A percentile compares a stretch with the other conserved stretches of the same genome.
Conservation (phyloP, 2,797 vertebrate genomes). For the Amblyopsis hoosieri region DNA sequence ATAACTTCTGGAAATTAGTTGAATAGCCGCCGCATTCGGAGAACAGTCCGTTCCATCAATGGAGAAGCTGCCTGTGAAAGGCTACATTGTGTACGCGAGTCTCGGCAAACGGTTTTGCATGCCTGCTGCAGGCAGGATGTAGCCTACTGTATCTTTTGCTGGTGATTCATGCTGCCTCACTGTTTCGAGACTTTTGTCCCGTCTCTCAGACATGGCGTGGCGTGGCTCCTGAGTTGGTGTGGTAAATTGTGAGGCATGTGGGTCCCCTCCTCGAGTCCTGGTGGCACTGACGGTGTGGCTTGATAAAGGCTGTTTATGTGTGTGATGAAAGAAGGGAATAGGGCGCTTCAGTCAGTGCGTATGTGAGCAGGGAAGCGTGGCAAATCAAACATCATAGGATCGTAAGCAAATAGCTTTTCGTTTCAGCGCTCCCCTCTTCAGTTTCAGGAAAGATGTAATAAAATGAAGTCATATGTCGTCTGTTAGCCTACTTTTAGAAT, state of each 20-base stretch:
- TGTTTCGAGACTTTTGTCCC: not conserved
- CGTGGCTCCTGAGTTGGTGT: too few species aligned
- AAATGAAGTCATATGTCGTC: conserved; percentile 39
- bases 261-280: too few species aligned
- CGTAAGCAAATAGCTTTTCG: conserved; percentile 50
- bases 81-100: conserved; percentile 69
- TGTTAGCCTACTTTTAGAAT: conserved; percentile 43
- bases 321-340: too few species aligned
- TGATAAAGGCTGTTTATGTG: too few species aligned
- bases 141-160: not conserved
- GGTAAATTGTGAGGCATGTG: too few species aligned
- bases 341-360: too few species aligned
- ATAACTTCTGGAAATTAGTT: conserved; percentile 1
- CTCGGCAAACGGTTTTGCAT: conserved; percentile 41
- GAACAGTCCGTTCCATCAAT: conserved; percentile 40
- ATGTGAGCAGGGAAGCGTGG: conserved; percentile 24
- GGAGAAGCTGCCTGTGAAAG: conserved; percentile 60
- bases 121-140: conserved; percentile 49
- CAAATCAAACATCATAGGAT: conserved; percentile 10
- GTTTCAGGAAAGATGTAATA: conserved; percentile 53
- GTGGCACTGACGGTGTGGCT: too few species aligned
- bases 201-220: not conserved
- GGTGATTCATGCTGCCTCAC: conserved; percentile 1
- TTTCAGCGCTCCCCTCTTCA: conserved; percentile 44
- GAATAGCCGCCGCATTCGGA: not conserved